phyloP scores from a whole-genome alignment of 2,888 invertebrate genomes.

The Euzetes globulus region DNA sequence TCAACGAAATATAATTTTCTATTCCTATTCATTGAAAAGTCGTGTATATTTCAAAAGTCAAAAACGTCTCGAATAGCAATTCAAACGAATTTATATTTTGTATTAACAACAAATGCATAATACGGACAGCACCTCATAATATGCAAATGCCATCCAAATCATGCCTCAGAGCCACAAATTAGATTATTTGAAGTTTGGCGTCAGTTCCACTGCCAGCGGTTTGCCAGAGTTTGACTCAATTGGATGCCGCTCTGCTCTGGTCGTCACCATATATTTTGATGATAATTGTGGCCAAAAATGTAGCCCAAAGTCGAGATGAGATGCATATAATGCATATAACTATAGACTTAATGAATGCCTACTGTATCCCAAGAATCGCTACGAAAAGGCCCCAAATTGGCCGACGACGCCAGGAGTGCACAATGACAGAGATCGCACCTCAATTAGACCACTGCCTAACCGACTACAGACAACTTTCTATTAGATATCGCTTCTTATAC shows the following conservation, averaged over 20 bases:
- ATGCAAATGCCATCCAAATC: constrained; percentile 2
- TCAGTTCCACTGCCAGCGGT: background rate
- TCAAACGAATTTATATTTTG: background rate
- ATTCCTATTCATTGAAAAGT: constrained; percentile 4
- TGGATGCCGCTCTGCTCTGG: background rate
- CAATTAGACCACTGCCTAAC: too few species aligned
- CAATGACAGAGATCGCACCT: too few species aligned
- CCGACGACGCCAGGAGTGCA: background rate
- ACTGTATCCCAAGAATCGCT: background rate
- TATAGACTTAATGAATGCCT: constrained; percentile 6
- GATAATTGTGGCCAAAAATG: constrained; percentile 12
- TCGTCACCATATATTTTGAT: background rate
- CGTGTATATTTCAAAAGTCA: background rate
- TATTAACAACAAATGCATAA: background rate
- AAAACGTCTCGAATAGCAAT: background rate
- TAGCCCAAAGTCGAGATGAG: background rate
- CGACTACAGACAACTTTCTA: too few species aligned
- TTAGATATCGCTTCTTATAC: background rate
- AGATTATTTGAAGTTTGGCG: constrained; percentile 16
- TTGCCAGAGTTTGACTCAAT: constrained; percentile 10
- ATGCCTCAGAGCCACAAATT: constrained; percentile 12
- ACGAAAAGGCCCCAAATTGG: constrained; percentile 2
- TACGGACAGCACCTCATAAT: background rate
- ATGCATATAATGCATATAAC: constrained; percentile 4
- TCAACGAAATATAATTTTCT: constrained; percentile 13